These are phyloP conservation scores for Ctenosaura bakeri DNA, from an alignment of 2,797 vertebrate species.

Conservation along the genomic window DNA sequence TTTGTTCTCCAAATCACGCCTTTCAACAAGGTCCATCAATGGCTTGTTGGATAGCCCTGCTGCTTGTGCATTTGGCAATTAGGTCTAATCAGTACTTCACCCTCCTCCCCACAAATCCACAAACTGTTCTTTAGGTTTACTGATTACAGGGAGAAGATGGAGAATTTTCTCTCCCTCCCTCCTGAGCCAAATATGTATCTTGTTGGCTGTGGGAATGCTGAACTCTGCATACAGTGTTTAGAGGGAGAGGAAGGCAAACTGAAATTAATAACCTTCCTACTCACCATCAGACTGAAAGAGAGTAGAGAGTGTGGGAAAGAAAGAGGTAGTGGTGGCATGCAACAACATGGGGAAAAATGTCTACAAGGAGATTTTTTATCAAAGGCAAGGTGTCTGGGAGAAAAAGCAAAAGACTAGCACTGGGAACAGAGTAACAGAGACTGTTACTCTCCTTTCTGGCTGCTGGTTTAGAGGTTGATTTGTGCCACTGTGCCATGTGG, in stretches of 20 bases:
- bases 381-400: background rate
- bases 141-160: background rate
- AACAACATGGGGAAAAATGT: background rate
- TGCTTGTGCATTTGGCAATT: background rate
- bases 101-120: background rate
- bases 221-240: background rate
- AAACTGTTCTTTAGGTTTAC: background rate
- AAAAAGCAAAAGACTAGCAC: background rate
- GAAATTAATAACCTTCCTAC: conserved; percentile 12
- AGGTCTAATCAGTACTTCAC: background rate
- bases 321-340: background rate
- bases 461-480: background rate
- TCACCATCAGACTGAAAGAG: conserved; percentile 6
- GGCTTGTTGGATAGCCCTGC: background rate
- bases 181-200: background rate
- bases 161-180: background rate
- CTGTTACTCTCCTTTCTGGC: background rate
- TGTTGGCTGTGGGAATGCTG: background rate
- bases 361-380: background rate
- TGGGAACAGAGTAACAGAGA: background rate
- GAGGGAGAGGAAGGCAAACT: conserved; percentile 5
- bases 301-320: background rate
- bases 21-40: background rate
- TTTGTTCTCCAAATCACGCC: background rate
- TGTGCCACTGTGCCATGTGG: no score